Percentiles rank a stretch among this genome's conserved stretches.
phyloP scores from a whole-genome alignment of 2,888 invertebrate genomes.

The Drosophila kambysellisi region DNA sequence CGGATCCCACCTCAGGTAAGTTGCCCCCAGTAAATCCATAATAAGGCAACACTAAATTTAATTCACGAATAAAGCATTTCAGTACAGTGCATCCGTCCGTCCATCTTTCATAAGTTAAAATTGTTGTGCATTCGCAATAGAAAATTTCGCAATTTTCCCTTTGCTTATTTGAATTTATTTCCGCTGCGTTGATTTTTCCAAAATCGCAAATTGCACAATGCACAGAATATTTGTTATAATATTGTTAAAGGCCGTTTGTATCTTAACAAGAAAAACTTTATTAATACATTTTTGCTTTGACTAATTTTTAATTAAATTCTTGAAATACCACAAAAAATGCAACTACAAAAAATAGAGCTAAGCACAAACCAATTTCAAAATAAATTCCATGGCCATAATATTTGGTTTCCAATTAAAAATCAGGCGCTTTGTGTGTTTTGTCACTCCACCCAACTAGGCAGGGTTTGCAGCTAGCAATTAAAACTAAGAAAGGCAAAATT shows the following conservation, averaged over 20 bases:
- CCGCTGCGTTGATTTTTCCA: slow-evolving; percentile 19
- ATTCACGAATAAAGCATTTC: slow-evolving; percentile 31
- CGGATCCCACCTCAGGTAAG: slow-evolving; percentile 93
- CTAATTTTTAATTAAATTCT: slow-evolving; percentile 73
- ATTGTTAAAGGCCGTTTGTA: slow-evolving; percentile 23
- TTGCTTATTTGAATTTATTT: slow-evolving; percentile 43
- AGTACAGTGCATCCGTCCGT: slow-evolving; percentile 14
- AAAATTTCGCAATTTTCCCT: slow-evolving; percentile 26
- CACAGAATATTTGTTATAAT: slow-evolving; percentile 32
- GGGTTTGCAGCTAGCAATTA: slow-evolving; percentile 63
- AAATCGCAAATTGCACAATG: not conserved
- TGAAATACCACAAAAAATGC: slow-evolving; percentile 16
- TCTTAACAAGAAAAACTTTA: slow-evolving; percentile 4
- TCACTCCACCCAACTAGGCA: not conserved
- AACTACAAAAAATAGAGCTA: slow-evolving; percentile 1
- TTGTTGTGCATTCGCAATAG: slow-evolving; percentile 38
- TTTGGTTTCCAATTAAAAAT: slow-evolving; percentile 76
- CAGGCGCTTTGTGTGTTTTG: slow-evolving; percentile 47
- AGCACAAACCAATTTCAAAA: slow-evolving; percentile 22
- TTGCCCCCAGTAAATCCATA: not conserved
- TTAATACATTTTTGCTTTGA: slow-evolving; percentile 41
- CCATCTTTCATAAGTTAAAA: slow-evolving; percentile 36
- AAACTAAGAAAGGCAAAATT: slow-evolving; percentile 77
- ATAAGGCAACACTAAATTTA: slow-evolving; percentile 5
- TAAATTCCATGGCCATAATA: slow-evolving; percentile 60